Conservation (phyloP, 2,113 vertebrate species). For the Elgaria multicarinata region DNA sequence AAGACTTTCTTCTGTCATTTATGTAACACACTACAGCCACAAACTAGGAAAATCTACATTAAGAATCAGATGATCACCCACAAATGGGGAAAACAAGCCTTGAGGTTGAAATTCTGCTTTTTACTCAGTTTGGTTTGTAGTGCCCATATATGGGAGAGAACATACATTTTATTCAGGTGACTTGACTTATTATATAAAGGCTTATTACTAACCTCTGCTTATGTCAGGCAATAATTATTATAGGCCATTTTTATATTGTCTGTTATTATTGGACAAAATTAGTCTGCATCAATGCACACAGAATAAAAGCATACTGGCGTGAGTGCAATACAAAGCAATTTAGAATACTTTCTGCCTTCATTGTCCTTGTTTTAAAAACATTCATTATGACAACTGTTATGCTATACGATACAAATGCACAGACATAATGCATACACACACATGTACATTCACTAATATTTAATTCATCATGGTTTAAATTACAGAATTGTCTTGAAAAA, state of each 20-base stretch:
- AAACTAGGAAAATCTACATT: slow-evolving; percentile 25
- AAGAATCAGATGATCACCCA: slow-evolving; percentile 33
- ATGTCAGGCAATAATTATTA: not conserved
- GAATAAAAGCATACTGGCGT: not conserved
- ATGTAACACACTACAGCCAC: slow-evolving; percentile 28
- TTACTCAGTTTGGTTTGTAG: not conserved
- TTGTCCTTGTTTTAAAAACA: slow-evolving; percentile 24
- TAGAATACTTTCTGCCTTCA: not conserved
- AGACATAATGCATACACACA: slow-evolving; percentile 38
- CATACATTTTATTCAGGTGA: slow-evolving; percentile 1
- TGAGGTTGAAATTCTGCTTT: slow-evolving; percentile 37
- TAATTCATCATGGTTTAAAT: slow-evolving; percentile 48
- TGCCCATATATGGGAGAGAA: not conserved
- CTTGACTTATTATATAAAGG: not conserved
- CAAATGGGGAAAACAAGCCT: slow-evolving; percentile 38
- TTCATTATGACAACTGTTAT: not conserved
- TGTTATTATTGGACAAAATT: slow-evolving; percentile 2
- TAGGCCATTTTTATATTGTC: not conserved
- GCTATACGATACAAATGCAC: not conserved
- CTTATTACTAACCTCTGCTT: not conserved
- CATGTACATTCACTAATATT: slow-evolving; percentile 38
- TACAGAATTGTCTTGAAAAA: slow-evolving; percentile 24
- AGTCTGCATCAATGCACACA: not conserved
- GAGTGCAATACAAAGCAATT: not conserved
- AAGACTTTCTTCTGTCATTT: slow-evolving; percentile 10